Evolutionary conservation across 2,888 invertebrate genomes (phyloP), one percentile per base, ranked within the genome.

Genomic region (Synergus gifuensis): DNA sequence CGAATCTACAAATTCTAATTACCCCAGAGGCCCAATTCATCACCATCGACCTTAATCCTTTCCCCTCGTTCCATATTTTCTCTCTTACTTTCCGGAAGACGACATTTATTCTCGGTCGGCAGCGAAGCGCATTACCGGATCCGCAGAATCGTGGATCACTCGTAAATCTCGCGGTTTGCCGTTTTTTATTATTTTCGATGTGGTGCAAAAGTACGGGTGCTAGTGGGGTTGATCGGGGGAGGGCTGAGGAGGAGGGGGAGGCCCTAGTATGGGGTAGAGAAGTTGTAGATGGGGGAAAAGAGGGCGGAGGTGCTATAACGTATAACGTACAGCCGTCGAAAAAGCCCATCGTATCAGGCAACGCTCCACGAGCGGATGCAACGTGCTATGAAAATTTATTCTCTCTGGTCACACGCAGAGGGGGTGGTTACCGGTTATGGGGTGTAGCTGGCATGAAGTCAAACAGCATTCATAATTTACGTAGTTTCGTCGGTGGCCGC

Each of bases 391-490:
- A 88, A 88, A 89, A 89, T 89, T 89, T 88, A 88, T 88, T 86
- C 87, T 83, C 86, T 76, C 80, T 81, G 86, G 85, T 83, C 85
- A 84, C 82, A 83, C 64, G 63, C 63, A 73, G 81, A 76, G 83
- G 80, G 78, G 79, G 82, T 78, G 82, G 86, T 83, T 81, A 85
- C 83, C 83, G 85, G 85, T 83, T 84, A 86, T 80, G 87, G 83
- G 87, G 87, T 86, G 86, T 87, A 87, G 86, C 87, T 90, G 91
- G 90, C 91, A 89, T 85, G 83, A 87, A 90, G 89, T 91, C 90
- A 91, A 91, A 91, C 88, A 85, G 88, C 89, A 87, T 90, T 89
- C 86, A 90, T 91, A 90, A 91, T 91, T 91, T 87, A 91, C 89
- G 88, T 86, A 88, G 87, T 87, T 89, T 88, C 87, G 88, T 87